Conservation (phyloP, 2,797 vertebrate species). For the Galaxias olidus region DNA sequence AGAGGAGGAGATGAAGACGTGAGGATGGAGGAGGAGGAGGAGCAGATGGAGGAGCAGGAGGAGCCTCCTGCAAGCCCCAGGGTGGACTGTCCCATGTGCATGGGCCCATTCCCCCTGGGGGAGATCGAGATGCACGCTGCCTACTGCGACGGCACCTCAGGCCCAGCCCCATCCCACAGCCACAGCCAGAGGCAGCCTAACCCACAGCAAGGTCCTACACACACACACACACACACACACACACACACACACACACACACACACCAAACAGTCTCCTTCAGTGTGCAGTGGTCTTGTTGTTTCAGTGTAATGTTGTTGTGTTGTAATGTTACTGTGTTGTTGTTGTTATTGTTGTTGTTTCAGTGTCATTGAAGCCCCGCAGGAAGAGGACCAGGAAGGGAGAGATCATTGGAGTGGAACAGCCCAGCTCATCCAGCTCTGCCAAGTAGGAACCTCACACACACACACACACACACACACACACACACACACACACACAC, state of each 20-base stretch:
- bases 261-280: no score
- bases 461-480: no score
- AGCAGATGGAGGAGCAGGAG: slow-evolving; percentile 30
- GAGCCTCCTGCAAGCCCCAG: slow-evolving; percentile 1
- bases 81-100: slow-evolving; percentile 87
- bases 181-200: no score
- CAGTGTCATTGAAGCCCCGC: slow-evolving; percentile 66
- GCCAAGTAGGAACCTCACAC: no score
- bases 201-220: no score
- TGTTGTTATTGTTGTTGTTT: slow-evolving; percentile 13
- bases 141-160: slow-evolving; percentile 81
- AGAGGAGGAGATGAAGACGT: background rate
- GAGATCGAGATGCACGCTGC: slow-evolving; percentile 89
- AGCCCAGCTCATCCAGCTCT: slow-evolving; percentile 22
- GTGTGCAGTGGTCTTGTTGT: no score
- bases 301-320: no score
- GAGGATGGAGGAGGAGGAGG: slow-evolving; percentile 16
- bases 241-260: no score
- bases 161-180: background rate
- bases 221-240: no score
- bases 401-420: slow-evolving; percentile 42
- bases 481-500: no score
- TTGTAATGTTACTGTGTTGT: no score
- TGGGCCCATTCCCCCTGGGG: slow-evolving; percentile 68
- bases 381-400: slow-evolving; percentile 64